Evolutionary conservation across 1,140 invertebrate genomes (phyloP).

Genomic region (Nautilus pompilius): DNA sequence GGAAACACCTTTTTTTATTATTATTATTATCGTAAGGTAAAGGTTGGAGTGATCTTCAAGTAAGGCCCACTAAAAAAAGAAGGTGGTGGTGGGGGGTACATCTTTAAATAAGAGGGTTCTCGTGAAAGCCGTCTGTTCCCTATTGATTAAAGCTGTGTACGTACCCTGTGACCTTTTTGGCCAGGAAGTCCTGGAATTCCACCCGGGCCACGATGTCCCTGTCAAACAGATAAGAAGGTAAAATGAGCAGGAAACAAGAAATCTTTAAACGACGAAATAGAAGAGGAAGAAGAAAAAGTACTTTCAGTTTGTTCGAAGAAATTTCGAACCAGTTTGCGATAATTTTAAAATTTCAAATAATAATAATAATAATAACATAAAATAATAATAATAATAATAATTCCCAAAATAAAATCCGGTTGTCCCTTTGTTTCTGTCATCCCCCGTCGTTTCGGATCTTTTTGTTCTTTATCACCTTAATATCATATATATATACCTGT

Average conservation of each 20-base stretch:
- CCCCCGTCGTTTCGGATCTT: no score
- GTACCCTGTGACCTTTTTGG: slow-evolving; percentile 42
- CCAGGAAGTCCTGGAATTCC: slow-evolving; percentile 42
- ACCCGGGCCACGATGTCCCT: slow-evolving; percentile 33
- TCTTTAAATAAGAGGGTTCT: no score
- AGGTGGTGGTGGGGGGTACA: not conserved
- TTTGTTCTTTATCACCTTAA: no score
- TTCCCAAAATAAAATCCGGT: not conserved
- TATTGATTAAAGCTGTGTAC: slow-evolving; percentile 7
- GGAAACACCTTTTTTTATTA: not conserved
- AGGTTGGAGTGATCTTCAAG: not conserved
- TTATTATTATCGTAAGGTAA: not conserved
- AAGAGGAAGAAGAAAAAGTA: not conserved
- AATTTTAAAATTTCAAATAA: not conserved
- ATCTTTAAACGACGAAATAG: not conserved
- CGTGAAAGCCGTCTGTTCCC: not conserved
- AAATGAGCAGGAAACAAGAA: not conserved
- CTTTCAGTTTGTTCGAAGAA: no score
- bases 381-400: not conserved
- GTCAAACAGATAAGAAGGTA: slow-evolving; percentile 1
- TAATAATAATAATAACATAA: no score
- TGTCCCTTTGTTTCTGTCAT: no score
- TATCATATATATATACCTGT: no score
- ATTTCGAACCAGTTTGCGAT: not conserved
- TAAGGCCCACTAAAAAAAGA: not conserved